Conservation (phyloP, 1,140 invertebrate species). For the Drosophila sturtevanti region DNA sequence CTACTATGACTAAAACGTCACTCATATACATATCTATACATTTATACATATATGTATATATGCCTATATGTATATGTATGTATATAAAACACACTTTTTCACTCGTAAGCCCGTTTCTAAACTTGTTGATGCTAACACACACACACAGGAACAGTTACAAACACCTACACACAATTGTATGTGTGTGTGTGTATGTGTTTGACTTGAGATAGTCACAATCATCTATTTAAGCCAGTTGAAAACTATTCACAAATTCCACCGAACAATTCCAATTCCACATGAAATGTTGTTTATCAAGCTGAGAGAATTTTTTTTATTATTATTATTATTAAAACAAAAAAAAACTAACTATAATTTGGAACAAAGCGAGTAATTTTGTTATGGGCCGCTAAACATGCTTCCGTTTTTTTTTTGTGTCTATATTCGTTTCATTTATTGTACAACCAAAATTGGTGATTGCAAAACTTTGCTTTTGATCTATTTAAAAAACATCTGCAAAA, state of each 20-base stretch:
- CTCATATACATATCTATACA: too few relatives aligned
- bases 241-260: slow-evolving; percentile 39
- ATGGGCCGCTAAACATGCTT: slow-evolving; percentile 40
- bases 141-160: neutral
- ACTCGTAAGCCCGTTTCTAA: slow-evolving; percentile 14
- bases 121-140: slow-evolving; percentile 18
- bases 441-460: slow-evolving; percentile 44
- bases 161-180: neutral
- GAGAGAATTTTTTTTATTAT: slow-evolving; percentile 11
- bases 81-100: neutral
- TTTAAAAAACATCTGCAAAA: slow-evolving; percentile 41
- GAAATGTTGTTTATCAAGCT: slow-evolving; percentile 10
- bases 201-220: neutral
- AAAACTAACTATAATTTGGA: neutral
- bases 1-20: too few relatives aligned
- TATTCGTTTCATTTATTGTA: slow-evolving; percentile 6
- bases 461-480: slow-evolving; percentile 61
- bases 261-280: slow-evolving; percentile 24
- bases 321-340: neutral
- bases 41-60: too few relatives aligned
- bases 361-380: slow-evolving; percentile 2
- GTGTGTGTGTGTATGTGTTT: neutral
- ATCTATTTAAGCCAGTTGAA: slow-evolving; percentile 27
- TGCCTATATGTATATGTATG: neutral
- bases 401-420: slow-evolving; percentile 9